Conservation (phyloP, 2,797 vertebrate genomes). For the Phylloscopus collybita region DNA sequence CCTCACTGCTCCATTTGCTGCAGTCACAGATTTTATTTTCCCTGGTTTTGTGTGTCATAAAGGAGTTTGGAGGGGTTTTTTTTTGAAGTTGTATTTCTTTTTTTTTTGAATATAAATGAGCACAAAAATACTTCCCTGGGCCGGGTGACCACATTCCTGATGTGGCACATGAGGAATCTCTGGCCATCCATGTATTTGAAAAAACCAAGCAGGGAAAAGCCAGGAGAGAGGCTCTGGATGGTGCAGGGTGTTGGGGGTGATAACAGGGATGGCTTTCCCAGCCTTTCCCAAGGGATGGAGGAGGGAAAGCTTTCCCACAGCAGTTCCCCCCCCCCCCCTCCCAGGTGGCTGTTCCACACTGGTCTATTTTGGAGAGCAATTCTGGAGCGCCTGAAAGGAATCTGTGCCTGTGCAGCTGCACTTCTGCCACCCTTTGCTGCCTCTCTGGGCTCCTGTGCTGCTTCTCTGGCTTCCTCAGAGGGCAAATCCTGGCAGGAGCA, state of each 20-base stretch:
- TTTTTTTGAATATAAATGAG: neutral
- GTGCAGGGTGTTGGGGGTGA: neutral
- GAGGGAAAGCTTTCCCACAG: neutral
- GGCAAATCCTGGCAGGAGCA: neutral
- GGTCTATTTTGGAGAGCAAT: neutral
- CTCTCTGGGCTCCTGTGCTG: neutral
- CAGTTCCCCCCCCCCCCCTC: neutral
- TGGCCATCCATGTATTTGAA: neutral
- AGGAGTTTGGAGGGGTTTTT: neutral
- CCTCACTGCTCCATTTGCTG: slow-evolving; percentile 8
- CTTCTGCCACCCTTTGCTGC: neutral
- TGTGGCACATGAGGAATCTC: neutral
- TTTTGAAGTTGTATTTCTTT: neutral
- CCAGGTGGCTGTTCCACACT: neutral
- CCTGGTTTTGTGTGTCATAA: neutral
- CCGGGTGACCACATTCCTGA: neutral
- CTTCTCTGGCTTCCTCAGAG: neutral
- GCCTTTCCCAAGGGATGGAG: neutral
- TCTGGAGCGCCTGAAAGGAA: neutral
- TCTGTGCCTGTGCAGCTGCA: neutral
- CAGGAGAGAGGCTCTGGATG: neutral
- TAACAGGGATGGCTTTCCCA: neutral
- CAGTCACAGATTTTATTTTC: slow-evolving; percentile 18
- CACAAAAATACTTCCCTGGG: neutral
- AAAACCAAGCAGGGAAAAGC: neutral